Base-by-base conservation (phyloP, 1,140 invertebrate genomes). In the Drosophila nannoptera region DNA sequence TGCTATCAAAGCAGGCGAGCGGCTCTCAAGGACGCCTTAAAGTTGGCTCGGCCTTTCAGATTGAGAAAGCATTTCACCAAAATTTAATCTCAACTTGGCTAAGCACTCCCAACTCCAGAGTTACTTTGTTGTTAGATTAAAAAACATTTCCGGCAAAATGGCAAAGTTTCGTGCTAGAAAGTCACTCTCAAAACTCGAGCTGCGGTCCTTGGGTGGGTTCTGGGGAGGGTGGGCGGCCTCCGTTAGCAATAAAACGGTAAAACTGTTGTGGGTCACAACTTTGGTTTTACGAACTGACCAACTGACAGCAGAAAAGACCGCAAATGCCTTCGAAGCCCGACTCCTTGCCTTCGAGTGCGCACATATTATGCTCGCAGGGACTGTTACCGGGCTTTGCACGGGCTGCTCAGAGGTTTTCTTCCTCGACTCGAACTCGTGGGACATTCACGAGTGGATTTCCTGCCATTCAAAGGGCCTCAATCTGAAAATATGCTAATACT, bases 71-170 rank as follows among this genome's bases (percentile, higher is more conserved):
- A 55, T 63, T 56, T 64, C 46, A 56, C 53, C 52, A 63, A n/a
- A 69, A 63, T 49, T 65, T 43, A 82, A 75, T 67, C 67, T 58
- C 46, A 38, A 49, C 31, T 68, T 48, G 33, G 16, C 52, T 56
- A 48, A 56, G 59, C 50, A 48, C 66, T 56, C 1, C 32, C 16
- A 53, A 61, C 5, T 36, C n/a, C 56, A 32, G 4, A 54, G 49
- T n/a, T 82, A 82, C 78, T 82, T 82, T 82, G 67, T 82, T 68
- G 78, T 77, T 74, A 77, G 78, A 82, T 82, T 82, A 82, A 82
- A 22, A 82, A 82, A 67, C 78, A 77, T 75, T 81, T 81, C 55
- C 38, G 35, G 16, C 77, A 56, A 74, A 73, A 81, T 74, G 70
- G 59, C 48, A 68, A 68, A 69, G 60, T 63, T 69, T 59, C 49